Evolutionary conservation across 1,140 invertebrate genomes (phyloP).

Genomic region (Drosophila pandora): DNA sequence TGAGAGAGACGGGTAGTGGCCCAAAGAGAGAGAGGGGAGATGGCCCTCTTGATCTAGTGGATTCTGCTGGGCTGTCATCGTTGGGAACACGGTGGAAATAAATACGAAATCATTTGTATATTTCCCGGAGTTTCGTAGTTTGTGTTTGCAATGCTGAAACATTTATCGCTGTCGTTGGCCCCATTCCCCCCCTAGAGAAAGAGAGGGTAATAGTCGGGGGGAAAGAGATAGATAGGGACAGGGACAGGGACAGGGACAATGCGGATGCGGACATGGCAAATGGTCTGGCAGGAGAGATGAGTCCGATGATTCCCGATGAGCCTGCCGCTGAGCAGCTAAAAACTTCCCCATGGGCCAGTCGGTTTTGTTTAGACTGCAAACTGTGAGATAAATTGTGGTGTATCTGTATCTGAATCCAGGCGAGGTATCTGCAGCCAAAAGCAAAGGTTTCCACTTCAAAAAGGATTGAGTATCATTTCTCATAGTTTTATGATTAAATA

Average conservation of each 20-base stretch:
- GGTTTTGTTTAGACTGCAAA: slow-evolving; percentile 82
- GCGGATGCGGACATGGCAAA: slow-evolving; percentile 72
- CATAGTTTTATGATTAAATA: no score
- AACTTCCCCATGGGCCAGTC: slow-evolving; percentile 55
- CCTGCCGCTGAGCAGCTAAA: slow-evolving; percentile 60
- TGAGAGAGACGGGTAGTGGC: neutral
- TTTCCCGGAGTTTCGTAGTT: slow-evolving; percentile 76
- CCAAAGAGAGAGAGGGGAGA: neutral
- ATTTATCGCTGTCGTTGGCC: slow-evolving; percentile 72
- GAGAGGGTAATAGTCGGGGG: slow-evolving; percentile 3
- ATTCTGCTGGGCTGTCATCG: slow-evolving; percentile 33
- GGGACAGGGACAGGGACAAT: slow-evolving; percentile 23
- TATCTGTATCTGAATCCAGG: slow-evolving; percentile 75
- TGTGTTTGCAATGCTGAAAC: slow-evolving; percentile 76
- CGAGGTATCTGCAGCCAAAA: slow-evolving; percentile 46
- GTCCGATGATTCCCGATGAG: slow-evolving; percentile 64
- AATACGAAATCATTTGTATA: slow-evolving; percentile 82
- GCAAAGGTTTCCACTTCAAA: slow-evolving; percentile 12
- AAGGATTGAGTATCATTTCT: neutral
- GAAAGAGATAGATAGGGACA: neutral
- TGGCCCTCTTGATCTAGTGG: slow-evolving; percentile 19
- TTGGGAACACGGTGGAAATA: slow-evolving; percentile 63
- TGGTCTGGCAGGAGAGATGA: slow-evolving; percentile 68
- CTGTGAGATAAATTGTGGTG: slow-evolving; percentile 79
- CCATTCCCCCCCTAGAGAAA: slow-evolving; percentile 26